Percentiles rank a stretch among this genome's conserved stretches.
Conservation (phyloP, 2,888 invertebrate genomes). For the Aspidiotus rigidus region DNA sequence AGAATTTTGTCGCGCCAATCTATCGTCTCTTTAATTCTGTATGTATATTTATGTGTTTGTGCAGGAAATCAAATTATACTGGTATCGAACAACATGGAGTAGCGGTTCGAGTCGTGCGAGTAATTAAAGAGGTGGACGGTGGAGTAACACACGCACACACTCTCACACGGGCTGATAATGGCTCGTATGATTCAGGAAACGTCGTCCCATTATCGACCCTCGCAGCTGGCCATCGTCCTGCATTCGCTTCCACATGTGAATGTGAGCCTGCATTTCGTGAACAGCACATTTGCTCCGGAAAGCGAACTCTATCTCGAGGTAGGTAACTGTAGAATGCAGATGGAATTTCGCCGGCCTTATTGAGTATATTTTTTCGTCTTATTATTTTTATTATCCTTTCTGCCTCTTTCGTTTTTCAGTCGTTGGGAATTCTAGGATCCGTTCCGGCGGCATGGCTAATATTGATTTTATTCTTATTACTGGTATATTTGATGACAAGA, state of each 20-base stretch:
- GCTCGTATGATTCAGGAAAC: constrained; percentile 38
- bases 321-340: constrained; percentile 40
- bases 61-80: too few relatives aligned
- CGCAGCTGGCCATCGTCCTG: constrained; percentile 74
- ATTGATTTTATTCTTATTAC: constrained; percentile 74
- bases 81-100: not conserved
- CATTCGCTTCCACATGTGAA: constrained; percentile 87
- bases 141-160: too few relatives aligned
- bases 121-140: not conserved
- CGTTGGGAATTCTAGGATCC: constrained; percentile 83
- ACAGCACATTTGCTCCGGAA: constrained; percentile 82
- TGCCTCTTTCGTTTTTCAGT: constrained; percentile 50
- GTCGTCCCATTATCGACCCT: constrained; percentile 60
- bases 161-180: constrained; percentile 28
- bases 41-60: not conserved
- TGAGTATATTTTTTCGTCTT: not conserved
- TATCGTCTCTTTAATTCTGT: constrained; percentile 1
- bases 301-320: constrained; percentile 87
- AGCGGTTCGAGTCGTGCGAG: not conserved
- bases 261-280: constrained; percentile 78
- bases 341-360: not conserved
- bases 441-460: constrained; percentile 91
- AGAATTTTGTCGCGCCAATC: not conserved
- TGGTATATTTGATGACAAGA: constrained; percentile 86
- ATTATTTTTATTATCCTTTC: not conserved